Base-by-base conservation (phyloP, 2,888 invertebrate genomes). In the Helicoverpa assulta region DNA sequence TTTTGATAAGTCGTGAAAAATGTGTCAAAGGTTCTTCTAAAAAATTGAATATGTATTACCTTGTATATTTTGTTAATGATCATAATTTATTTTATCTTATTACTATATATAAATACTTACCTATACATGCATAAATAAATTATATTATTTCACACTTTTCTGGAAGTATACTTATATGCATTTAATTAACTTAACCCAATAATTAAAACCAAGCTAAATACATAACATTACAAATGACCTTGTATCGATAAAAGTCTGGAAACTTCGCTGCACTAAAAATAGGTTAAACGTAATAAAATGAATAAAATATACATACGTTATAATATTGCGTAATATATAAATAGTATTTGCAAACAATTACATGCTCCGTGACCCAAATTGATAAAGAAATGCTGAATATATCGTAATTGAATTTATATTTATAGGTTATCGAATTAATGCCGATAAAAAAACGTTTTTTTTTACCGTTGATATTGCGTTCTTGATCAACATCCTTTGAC, bases 261-360 rank as follows among this genome's bases (percentile, higher is more conserved):
- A 50, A 8, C 50, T n/a, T 50, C 50, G 8, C n/a, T 3, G 2
- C 16, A 18, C 50, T 50, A 50, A 18, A n/a, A 47, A 47, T 47
- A 47, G n/a, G 50, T 50, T 50, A 18, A n/a, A n/a, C 50, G n/a
- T 2, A 47, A 5, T 47, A 18, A 18, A 50, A 18, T 50, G 50
- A 18, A 50, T 50, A 50, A 50, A 37, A 50, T 50, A 50, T 50
- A 50, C 50, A 50, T 18, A 18, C 7, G 18, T 50, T 37, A 10
- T 37, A n/a, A 18, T 18, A 51, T 68, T 70, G 33, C 70, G 63
- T 72, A 80, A 76, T 70, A 68, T 40, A 51, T 57, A 52, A 63
- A 68, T 65, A 43, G 16, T 68, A 77, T 82, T 84, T 67, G 73
- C 82, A 82, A 65, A 83, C 73, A 84, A 84, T 82, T 55, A 67